Conservation (phyloP, 1,140 invertebrate genomes). For the Heliothis virescens region DNA sequence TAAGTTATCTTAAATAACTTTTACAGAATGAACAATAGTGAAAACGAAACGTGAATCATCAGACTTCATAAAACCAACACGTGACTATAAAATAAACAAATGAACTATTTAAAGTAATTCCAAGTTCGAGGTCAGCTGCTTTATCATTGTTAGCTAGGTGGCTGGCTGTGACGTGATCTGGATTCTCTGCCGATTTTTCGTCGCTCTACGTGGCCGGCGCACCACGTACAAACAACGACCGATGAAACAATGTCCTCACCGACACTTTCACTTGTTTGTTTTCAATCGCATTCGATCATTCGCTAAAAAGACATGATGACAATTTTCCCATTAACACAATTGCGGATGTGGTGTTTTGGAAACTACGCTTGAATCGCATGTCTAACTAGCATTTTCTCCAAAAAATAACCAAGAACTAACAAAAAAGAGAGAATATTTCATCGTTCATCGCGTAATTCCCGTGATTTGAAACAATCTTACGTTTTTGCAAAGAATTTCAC, state of each 20-base stretch:
- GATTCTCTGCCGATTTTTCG: conserved; percentile 32
- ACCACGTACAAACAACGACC: conserved; percentile 15
- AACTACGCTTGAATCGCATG: conserved; percentile 68
- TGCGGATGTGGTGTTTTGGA: conserved; percentile 37
- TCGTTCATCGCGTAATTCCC: conserved; percentile 71
- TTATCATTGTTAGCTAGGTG: conserved; percentile 54
- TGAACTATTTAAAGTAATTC: conserved; percentile 32
- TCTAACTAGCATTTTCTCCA: conserved; percentile 67
- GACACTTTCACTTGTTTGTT: conserved; percentile 54
- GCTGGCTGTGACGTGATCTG: conserved; percentile 54
- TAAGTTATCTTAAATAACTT: too few relatives aligned
- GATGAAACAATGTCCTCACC: conserved; percentile 20
- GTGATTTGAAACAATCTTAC: conserved; percentile 79
- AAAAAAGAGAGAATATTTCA: conserved; percentile 69
- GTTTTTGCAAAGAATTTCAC: conserved; percentile 75
- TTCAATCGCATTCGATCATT: conserved; percentile 21
- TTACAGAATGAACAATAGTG: too few relatives aligned
- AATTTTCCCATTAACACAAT: conserved; percentile 31
- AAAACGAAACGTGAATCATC: neutral
- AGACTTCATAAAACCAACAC: neutral
- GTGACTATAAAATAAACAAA: conserved; percentile 38
- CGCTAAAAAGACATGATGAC: neutral
- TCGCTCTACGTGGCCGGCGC: neutral
- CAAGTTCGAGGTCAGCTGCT: conserved; percentile 57
- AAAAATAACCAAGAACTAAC: conserved; percentile 64